Evolutionary conservation across 2,888 invertebrate species (phyloP), one percentile per base, ranked within the genome.

Genomic region (Resseliella maxima): DNA sequence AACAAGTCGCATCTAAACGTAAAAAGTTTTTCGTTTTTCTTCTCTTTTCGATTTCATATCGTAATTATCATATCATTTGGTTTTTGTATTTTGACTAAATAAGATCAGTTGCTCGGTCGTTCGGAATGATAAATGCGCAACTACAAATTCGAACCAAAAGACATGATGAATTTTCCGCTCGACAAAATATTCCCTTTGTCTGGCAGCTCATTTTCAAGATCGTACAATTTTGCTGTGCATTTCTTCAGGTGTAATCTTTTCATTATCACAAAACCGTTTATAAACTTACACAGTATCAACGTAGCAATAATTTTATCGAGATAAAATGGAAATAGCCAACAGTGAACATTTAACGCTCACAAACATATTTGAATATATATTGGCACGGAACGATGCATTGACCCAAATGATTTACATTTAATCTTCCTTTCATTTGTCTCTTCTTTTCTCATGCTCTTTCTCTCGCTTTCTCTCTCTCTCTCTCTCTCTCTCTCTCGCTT

Each of bases 241-340:
- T 21, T 83, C 83, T 83, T 83, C 83, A 83, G 83, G 83, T 83
- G 83, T 83, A 83, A 83, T 83, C 83, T 83, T 38, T 72, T 72
- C 72, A 72, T 72, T 38, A 38, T 31, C 38, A 8, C 8, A 2
- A 38, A 83, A 83, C n/a, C 83, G 83, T 83, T 83, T 83, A 36
- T 83, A 35, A 72, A 35, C 35, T 72, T 31, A 31, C 31, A 12
- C 72, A 27, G 72, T 72, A 72, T 72, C 72, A 72, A 72, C 72
- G 31, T 12, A 72, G 72, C 72, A 72, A 72, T 72, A 72, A 72
- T 72, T 72, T 50, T 72, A 12, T 27, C 2, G 72, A 72, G 72
- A 72, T 72, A 72, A 72, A 24, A 59, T 59, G 59, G 24, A 59
- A 59, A 72, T 72, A 1, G 72, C 72, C 72, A 15, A 31, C 35